Evolutionary conservation across 2,797 vertebrate species (phyloP).

Genomic region (Percopsis omiscomaycus): DNA sequence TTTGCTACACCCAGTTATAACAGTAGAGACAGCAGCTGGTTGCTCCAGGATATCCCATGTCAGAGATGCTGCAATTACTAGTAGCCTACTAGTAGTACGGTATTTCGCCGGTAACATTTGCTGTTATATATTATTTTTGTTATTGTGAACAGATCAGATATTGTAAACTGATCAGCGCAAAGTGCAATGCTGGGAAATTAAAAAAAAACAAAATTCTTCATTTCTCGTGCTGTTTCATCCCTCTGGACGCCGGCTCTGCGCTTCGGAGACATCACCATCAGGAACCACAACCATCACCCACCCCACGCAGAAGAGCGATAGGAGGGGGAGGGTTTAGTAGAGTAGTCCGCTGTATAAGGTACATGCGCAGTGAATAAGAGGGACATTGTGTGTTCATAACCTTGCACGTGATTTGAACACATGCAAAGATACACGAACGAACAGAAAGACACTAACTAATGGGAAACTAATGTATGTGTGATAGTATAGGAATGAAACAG

Average conservation of each 20-base stretch:
- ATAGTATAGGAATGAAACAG: background rate
- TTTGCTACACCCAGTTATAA: constrained; percentile 6
- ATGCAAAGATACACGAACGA: constrained; percentile 51
- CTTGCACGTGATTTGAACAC: constrained; percentile 5
- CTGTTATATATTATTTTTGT: too few relatives aligned
- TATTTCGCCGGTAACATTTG: too few relatives aligned
- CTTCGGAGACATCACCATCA: constrained; percentile 66
- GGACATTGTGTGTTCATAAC: constrained; percentile 10
- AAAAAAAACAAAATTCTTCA: background rate
- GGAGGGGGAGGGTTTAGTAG: constrained; percentile 33
- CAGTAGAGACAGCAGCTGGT: constrained; percentile 11
- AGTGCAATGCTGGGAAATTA: background rate
- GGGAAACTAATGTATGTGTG: background rate
- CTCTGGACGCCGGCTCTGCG: constrained; percentile 41
- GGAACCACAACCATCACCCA: constrained; percentile 72
- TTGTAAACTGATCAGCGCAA: too few relatives aligned
- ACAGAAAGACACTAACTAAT: constrained; percentile 19
- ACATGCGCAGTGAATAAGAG: constrained; percentile 1
- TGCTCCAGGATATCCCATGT: constrained; percentile 18
- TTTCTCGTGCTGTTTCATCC: constrained; percentile 31
- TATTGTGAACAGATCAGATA: background rate
- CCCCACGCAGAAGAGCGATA: constrained; percentile 64
- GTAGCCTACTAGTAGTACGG: background rate
- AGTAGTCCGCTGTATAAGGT: constrained; percentile 21
- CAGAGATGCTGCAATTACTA: constrained; percentile 7